These are phyloP conservation scores for Eueremaeus valkanovi DNA, from an alignment of 2,888 invertebrate genomes.

Conservation along the genomic window DNA sequence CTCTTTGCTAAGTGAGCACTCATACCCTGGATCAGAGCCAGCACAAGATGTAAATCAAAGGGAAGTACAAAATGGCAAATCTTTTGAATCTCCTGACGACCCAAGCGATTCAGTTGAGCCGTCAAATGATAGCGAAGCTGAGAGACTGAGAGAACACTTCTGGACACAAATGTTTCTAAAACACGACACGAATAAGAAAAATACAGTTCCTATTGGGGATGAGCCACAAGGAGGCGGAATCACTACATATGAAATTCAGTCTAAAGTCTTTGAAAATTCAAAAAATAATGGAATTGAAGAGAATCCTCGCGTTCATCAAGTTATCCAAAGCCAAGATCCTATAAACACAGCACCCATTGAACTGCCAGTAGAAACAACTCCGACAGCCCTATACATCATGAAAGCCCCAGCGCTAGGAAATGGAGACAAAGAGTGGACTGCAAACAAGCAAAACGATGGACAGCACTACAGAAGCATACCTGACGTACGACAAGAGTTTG, in stretches of 20 bases:
- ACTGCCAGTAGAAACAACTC: slow-evolving; percentile 15
- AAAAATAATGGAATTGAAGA: background rate
- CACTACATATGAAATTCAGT: slow-evolving; percentile 1
- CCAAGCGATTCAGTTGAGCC: background rate
- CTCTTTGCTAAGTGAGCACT: background rate
- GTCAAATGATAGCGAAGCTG: background rate
- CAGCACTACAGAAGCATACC: background rate
- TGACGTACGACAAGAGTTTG: background rate
- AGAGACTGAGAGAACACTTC: slow-evolving; percentile 3
- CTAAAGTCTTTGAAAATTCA: slow-evolving; percentile 13
- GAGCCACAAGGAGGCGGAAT: background rate
- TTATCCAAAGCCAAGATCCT: background rate
- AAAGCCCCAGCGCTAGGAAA: background rate
- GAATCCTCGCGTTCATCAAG: background rate
- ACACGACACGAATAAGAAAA: background rate
- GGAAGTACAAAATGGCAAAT: background rate
- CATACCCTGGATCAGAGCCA: background rate
- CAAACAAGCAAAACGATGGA: background rate
- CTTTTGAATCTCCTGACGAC: background rate
- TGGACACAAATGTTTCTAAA: background rate
- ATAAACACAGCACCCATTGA: background rate
- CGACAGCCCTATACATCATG: slow-evolving; percentile 5
- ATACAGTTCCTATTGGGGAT: background rate
- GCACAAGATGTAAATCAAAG: background rate
- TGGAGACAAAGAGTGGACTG: background rate